Evolutionary conservation across 2,888 invertebrate species (phyloP).

Genomic region (Catocala fraxini): DNA sequence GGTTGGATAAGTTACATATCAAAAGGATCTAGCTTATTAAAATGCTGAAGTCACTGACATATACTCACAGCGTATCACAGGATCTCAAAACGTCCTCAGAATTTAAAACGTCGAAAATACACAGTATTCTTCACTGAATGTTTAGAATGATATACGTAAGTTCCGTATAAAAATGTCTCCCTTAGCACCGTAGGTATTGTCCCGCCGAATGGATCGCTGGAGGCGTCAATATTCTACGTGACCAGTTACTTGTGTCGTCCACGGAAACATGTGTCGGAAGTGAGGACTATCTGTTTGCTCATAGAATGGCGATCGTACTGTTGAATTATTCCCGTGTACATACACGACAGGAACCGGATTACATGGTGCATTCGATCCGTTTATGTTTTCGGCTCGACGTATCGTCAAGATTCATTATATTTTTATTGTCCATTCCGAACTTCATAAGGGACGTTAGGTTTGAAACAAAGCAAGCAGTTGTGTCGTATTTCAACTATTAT

Average conservation of each 20-base stretch:
- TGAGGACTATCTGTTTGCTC: conserved; percentile 85
- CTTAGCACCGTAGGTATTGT: conserved; percentile 72
- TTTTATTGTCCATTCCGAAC: neutral
- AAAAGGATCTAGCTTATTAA: neutral
- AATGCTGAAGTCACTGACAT: neutral
- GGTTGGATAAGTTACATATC: too few relatives aligned
- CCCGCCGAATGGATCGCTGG: conserved; percentile 76
- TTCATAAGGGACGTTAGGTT: too few relatives aligned
- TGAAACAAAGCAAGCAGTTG: too few relatives aligned
- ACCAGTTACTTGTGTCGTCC: conserved; percentile 80
- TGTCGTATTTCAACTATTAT: too few relatives aligned
- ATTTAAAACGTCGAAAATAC: conserved; percentile 44
- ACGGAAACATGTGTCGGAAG: conserved; percentile 86
- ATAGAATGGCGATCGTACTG: conserved; percentile 78
- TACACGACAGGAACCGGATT: conserved; percentile 52
- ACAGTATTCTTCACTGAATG: conserved; percentile 49
- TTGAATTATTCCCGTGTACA: conserved; percentile 78
- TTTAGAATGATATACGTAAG: conserved; percentile 57
- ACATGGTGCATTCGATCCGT: conserved; percentile 50
- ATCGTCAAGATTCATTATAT: conserved; percentile 4
- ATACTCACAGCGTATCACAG: conserved; percentile 19
- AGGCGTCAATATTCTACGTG: conserved; percentile 88
- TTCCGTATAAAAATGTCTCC: conserved; percentile 69
- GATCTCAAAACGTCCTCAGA: conserved; percentile 36
- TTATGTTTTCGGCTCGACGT: conserved; percentile 27